Evolutionary conservation across 2,113 vertebrate genomes (phyloP).

Genomic region (Polypterus bichir): DNA sequence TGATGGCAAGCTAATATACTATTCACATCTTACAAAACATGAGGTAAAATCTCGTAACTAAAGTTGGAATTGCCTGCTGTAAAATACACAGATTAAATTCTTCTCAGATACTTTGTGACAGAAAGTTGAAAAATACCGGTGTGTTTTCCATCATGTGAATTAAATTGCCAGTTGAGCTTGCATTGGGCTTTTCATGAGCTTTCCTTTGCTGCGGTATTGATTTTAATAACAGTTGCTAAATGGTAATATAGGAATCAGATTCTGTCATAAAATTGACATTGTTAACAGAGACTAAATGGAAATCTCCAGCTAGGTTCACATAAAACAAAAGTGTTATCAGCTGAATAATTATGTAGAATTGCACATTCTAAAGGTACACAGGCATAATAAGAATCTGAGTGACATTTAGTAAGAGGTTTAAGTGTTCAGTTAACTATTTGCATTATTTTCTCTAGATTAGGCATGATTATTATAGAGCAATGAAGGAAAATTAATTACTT

Average conservation of each 20-base stretch:
- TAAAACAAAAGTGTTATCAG: constrained; percentile 11
- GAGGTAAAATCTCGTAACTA: too few relatives aligned
- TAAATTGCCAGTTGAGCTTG: not conserved
- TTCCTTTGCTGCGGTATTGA: not conserved
- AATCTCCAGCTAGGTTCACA: not conserved
- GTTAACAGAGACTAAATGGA: constrained; percentile 10
- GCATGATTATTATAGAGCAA: constrained; percentile 28
- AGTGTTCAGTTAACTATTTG: constrained; percentile 19
- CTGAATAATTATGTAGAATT: constrained; percentile 16
- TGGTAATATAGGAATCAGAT: constrained; percentile 10
- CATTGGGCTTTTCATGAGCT: not conserved
- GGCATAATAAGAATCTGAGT: constrained; percentile 12
- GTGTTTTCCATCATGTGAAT: not conserved
- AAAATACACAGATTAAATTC: too few relatives aligned
- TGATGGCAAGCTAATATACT: too few relatives aligned
- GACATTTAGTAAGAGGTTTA: constrained; percentile 20
- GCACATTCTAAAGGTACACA: constrained; percentile 18
- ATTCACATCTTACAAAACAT: too few relatives aligned
- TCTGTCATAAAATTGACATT: constrained; percentile 15
- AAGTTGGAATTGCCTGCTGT: too few relatives aligned
- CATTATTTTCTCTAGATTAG: constrained; percentile 11
- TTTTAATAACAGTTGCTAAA: constrained; percentile 16
- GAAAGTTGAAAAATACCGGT: not conserved
- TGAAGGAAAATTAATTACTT: constrained; percentile 40
- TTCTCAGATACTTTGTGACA: too few relatives aligned